Conservation (phyloP, 2,797 vertebrate genomes). For the Meriones psammophilus region DNA sequence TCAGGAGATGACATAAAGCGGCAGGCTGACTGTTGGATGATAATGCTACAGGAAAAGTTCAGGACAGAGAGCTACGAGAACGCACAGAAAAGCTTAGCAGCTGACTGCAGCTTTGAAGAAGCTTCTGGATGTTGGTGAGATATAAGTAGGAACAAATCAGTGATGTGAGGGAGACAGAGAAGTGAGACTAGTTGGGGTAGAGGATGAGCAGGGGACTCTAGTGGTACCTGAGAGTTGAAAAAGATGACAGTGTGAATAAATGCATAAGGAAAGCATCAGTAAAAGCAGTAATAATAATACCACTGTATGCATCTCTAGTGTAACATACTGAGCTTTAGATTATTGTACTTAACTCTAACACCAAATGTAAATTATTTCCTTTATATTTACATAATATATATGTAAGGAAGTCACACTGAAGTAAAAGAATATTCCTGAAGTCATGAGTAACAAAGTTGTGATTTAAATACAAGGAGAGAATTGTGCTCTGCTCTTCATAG, state of each 20-base stretch:
- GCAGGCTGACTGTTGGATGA: not conserved
- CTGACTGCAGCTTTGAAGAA: not conserved
- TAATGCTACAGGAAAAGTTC: not conserved
- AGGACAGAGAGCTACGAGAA: not conserved
- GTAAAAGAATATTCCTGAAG: conserved; percentile 4
- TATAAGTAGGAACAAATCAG: not conserved
- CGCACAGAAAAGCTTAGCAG: not conserved
- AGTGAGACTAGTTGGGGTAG: accelerated
- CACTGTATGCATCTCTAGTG: not conserved
- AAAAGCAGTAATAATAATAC: not conserved
- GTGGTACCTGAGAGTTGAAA: not conserved
- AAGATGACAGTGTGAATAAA: not conserved
- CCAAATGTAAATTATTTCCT: not conserved
- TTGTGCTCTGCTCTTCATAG: not conserved
- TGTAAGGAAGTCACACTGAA: conserved; percentile 17
- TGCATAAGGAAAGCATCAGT: not conserved
- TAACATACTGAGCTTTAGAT: not conserved
- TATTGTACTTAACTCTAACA: not conserved
- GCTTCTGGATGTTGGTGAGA: not conserved
- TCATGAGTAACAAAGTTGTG: not conserved
- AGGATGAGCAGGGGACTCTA: not conserved
- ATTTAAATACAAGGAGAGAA: not conserved
- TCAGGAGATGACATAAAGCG: not conserved
- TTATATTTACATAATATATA: conserved; percentile 29
- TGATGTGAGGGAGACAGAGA: not conserved